Percentiles rank a stretch among this genome's conserved stretches.
phyloP scores from a whole-genome alignment of 2,888 invertebrate genomes.

The Julus scanicus region DNA sequence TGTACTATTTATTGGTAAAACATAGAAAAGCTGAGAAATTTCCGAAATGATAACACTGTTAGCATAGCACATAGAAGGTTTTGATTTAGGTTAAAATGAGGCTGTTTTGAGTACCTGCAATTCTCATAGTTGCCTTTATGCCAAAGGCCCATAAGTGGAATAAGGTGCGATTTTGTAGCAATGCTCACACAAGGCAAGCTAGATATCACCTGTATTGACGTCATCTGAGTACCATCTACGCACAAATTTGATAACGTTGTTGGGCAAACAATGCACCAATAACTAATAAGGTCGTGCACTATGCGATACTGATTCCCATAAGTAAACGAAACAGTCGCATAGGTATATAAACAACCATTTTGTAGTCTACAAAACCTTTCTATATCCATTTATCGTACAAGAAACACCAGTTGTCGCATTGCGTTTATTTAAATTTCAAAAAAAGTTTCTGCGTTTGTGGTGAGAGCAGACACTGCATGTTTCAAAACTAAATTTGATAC shows the following conservation, averaged over 20 bases:
- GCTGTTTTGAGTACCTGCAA: background rate
- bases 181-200: background rate
- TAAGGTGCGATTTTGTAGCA: background rate
- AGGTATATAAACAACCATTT: constrained; percentile 10
- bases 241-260: background rate
- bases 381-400: background rate
- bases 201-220: constrained; percentile 38
- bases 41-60: constrained; percentile 48
- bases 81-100: constrained; percentile 42
- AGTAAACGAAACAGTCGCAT: background rate
- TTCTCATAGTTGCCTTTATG: background rate
- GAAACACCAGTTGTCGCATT: background rate
- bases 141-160: background rate
- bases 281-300: background rate
- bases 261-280: constrained; percentile 13
- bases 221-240: background rate
- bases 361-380: background rate
- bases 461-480: background rate
- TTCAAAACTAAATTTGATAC: background rate
- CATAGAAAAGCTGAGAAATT: constrained; percentile 44
- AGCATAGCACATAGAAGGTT: background rate
- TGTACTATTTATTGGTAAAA: constrained; percentile 31
- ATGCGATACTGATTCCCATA: background rate
- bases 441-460: background rate
- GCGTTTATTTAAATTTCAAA: background rate